Base-by-base conservation (phyloP, 2,113 vertebrate species). In the Excalfactoria chinensis region DNA sequence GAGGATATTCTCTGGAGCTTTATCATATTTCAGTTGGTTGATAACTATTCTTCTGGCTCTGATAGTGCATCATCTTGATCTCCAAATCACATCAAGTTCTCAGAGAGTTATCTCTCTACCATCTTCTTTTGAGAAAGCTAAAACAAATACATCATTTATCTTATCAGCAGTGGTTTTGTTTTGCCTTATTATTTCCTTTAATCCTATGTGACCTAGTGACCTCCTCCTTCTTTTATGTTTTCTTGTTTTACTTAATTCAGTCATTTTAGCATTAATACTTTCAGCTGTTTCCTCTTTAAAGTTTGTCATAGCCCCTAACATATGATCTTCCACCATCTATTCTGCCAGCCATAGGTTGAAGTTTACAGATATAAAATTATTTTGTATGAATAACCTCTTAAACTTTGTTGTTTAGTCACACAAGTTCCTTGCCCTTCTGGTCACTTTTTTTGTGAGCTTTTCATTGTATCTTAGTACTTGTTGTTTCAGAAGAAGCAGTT, bases 241-340 rank as follows among this genome's bases (percentile, higher is more conserved):
- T 69, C 40, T 82, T 87, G 18, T 34, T 93, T 72, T 76, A 75
- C 23, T 71, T 81, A 84, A 55, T 81, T 80, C n/a, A 59, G 0
- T 91, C 25, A 59, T 85, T 84, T 80, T 76, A 35, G 19, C 41
- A 70, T 85, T 91, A 91, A 73, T 75, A 70, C 10, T 8, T 84
- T 72, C 68, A 85, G 16, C 40, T 91, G 9, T 92, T 94, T 87
- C 11, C 13, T 82, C n/a, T 84, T 92, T 87, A 64, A 87, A 95
- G 82, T 5, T 82, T 40, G 51, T 91, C 13, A 22, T 55, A 28
- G 11, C 6, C 21, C 4, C 4, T 84, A 69, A 75, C 15, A 2
- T 81, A 84, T 0, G 4, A 60, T 23, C 17, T 71, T 49, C 75
- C 68, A 26, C 10, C 43, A 0, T 68, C 26, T 82, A 9, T 62